phyloP scores from a whole-genome alignment of 2,113 vertebrate genomes.

The Eublepharis macularius region DNA sequence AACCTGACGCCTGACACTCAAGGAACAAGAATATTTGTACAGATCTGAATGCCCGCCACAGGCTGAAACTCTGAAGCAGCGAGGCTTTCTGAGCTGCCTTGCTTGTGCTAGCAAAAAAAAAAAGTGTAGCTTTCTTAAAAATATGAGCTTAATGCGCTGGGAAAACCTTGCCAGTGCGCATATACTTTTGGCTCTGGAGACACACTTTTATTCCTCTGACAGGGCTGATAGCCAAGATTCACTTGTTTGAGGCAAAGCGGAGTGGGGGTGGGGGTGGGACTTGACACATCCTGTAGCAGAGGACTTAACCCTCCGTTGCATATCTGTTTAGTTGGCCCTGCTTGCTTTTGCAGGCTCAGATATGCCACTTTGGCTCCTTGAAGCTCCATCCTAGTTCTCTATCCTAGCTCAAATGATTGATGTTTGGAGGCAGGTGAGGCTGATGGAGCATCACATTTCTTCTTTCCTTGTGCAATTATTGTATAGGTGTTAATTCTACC shows the following conservation, averaged over 20 bases:
- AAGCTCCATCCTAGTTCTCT: neutral
- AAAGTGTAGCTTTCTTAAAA: conserved; percentile 28
- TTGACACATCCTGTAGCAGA: neutral
- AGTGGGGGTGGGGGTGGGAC: no score
- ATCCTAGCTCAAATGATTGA: neutral
- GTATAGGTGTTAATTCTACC: no score
- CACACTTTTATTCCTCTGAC: neutral
- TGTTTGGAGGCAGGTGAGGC: no score
- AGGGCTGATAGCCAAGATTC: conserved; percentile 23
- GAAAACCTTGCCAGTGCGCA: conserved; percentile 51
- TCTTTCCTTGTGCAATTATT: no score
- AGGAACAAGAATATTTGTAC: no score
- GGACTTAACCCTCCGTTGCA: neutral
- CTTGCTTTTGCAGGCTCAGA: neutral
- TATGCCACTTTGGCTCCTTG: neutral
- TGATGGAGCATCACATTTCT: no score
- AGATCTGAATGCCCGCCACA: no score
- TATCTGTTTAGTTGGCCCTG: neutral
- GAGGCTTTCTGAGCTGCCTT: accelerated
- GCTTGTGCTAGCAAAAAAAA: conserved; percentile 28
- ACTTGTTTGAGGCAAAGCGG: neutral
- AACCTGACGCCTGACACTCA: no score
- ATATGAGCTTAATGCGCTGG: conserved; percentile 46
- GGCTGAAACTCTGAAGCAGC: neutral
- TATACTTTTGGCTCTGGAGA: conserved; percentile 14